Evolutionary conservation across 2,113 vertebrate species (phyloP), one percentile per base, ranked within the genome.

Genomic region (Isichthys henryi): DNA sequence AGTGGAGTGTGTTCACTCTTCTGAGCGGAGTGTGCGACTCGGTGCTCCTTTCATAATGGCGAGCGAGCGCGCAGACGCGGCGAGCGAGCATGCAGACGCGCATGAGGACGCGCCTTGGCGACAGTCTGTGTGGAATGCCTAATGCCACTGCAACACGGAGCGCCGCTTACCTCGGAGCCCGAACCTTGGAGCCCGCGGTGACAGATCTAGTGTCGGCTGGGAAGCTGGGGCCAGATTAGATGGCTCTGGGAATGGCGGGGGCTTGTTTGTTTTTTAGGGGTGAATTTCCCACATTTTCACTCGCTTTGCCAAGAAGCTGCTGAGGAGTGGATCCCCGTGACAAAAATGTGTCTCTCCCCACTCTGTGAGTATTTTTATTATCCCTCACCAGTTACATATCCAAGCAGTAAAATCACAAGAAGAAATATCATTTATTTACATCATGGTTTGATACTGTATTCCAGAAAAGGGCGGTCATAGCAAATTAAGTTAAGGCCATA

Each of bases 191-290:
- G 95, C 94, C 94, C 95, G 94, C 95, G 95, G 95, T 96, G 95
- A 96, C 96, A 96, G 96, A 96, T 96, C 95, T 95, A 95, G 95
- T 94, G 92, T 95, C 95, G 96, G 95, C 96, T 95, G 95, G 96
- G 95, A 15, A 35, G 50, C 85, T 8, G 50, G 50, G 15, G 85
- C 9, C 9, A 31, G 49, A 50, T 50, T 53, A 87, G 11, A 15
- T 21, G 27, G 49, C n/a, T 35, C 2, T 5, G 50, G n/a, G 6
- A 86, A 86, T 35, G 31, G 27, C 2, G 23, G 83, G 50, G 27
- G 50, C 21, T 87, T 87, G 94, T 95, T 95, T 95, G 95, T 95
- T 96, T 92, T 95, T 35, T 77, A 35, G 31, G 31, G 35, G 31
- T 94, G 92, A 91, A 93, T 93, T 95, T 94, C 94, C 94, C 92